Base-by-base conservation (phyloP, 2,113 vertebrate species). In the Rhabdomys dilectus region DNA sequence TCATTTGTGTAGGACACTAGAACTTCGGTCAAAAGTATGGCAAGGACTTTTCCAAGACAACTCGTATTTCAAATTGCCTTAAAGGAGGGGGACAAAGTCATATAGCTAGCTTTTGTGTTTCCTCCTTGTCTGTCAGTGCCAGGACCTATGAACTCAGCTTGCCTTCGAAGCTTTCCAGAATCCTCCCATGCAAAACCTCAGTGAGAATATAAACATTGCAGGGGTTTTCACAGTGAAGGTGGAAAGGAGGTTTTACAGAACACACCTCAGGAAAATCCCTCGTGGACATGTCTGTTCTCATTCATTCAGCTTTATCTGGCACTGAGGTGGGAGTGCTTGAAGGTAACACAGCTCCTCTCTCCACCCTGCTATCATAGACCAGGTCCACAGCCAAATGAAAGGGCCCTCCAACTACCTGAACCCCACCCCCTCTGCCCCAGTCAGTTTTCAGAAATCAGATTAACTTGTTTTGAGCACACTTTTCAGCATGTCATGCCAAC, bases 161-260 rank as follows among this genome's bases (percentile, higher is more conserved):
- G 17, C 62, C 56, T 88, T 48, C 62, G 34, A 73, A 39, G 11
- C 26, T 78, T 34, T 91, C 80, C 73, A 73, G 75, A 91, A n/a
- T 8, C 29, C 48, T 56, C 53, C 73, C 21, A 9, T 56, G 31
- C 34, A 91, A 95, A 87, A 39, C 64, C 31, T 34, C 36, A 42
- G 45, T 72, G 64, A 95, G 68, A 29, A 48, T 51, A 60, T 42
- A 92, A 90, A 91, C 29, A 60, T 56, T 68, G 91, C 34, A 39
- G 42, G 19, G 73, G 8, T 89, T 97, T 93, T 91, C 75, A 88
- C 8, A 84, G 13, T 12, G 16, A 95, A 95, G 76, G 89, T 24
- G 26, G 51, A 94, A 92, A 97, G 95, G 84, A 78, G 88, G 88
- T 94, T 97, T 93, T 93, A 12, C 89, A 96, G 94, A 97, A 91